phyloP scores from a whole-genome alignment of 1,140 invertebrate species.

The Chionoecetes opilio region DNA sequence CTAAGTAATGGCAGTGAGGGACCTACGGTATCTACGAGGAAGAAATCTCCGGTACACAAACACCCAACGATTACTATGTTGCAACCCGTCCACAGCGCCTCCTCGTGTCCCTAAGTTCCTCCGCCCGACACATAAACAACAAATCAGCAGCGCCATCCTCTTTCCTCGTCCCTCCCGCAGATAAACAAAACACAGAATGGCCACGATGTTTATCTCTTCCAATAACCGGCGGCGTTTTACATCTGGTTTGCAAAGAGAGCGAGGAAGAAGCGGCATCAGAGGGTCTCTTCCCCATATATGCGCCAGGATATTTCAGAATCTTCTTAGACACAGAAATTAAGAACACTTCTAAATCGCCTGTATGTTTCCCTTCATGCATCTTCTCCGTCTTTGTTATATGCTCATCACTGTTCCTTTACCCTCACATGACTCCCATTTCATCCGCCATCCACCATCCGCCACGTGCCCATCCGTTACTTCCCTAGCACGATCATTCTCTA shows the following conservation, averaged over 20 bases:
- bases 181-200: slow-evolving; percentile 20
- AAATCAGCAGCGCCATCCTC: background rate
- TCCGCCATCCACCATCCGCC: too few species aligned
- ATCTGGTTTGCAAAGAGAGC: background rate
- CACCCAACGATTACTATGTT: background rate
- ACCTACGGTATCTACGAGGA: background rate
- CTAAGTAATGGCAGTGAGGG: background rate
- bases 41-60: background rate
- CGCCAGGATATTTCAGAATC: too few species aligned
- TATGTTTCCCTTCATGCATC: too few species aligned
- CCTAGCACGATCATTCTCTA: too few species aligned
- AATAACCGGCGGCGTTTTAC: background rate
- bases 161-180: background rate
- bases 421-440: too few species aligned
- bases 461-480: too few species aligned
- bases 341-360: too few species aligned
- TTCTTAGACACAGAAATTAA: too few species aligned
- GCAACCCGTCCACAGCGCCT: background rate
- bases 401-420: too few species aligned
- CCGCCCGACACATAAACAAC: background rate
- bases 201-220: background rate
- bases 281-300: too few species aligned
- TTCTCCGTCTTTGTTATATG: too few species aligned
- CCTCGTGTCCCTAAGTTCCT: background rate
- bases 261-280: too few species aligned